Evolutionary conservation across 2,113 vertebrate species (phyloP), one percentile per base, ranked within the genome.

Genomic region (Motacilla tschutschensis): DNA sequence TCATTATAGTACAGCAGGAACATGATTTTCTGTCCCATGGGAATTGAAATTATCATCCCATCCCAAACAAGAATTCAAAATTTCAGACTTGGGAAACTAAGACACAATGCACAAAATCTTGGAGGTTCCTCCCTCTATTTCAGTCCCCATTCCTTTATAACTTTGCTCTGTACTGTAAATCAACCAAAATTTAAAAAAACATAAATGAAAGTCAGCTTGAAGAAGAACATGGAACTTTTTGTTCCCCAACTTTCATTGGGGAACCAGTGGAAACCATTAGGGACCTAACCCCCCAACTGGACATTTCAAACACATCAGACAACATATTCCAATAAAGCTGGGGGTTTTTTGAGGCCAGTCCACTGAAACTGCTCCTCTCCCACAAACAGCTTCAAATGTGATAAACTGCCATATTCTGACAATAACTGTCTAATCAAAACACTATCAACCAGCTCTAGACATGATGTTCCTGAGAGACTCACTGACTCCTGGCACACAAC

Each of bases 151-250:
- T 84, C 82, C 67, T 88, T 88, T 47, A 79, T 40, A n/a, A n/a
- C 12, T 87, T 93, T 84, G 14, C 21, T 79, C 51, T 50, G 24
- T 50, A 58, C 51, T 4, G 10, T 58, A 88, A 79, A 84, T 81
- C 59, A 92, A 74, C 33, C 13, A 20, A 84, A 93, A 91, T 76
- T 76, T 58, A 22, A 81, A 90, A 91, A 88, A 75, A 51, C 28
- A 86, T 66, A 77, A 77, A 67, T 85, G 88, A 75, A 83, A 88
- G 59, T 50, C 54, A 84, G 41, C 47, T 62, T 76, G 57, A 72
- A 76, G 36, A 66, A 83, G 58, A 87, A 73, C 63, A 55, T 1
- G 16, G 75, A 94, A 81, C 40, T 51, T 82, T 88, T 62, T 57
- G 51, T 70, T 91, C 75, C 47, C 24, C 53, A 82, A 2, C 38